Conservation (phyloP, 2,113 vertebrate species). For the Gymnobelideus leadbeateri region DNA sequence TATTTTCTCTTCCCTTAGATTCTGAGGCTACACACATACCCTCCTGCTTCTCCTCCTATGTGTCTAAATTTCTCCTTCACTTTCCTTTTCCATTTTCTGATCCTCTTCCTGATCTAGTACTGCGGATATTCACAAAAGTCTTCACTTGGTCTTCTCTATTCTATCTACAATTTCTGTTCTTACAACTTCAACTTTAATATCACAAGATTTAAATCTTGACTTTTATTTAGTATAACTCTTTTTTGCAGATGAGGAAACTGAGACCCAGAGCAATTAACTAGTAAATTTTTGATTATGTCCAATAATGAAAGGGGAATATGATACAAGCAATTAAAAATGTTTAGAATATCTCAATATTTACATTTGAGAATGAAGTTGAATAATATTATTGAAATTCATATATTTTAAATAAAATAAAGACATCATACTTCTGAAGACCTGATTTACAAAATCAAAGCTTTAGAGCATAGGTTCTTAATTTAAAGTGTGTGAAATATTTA, state of each 20-base stretch:
- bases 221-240: not conserved
- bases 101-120: not conserved
- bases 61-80: not conserved
- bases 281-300: not conserved
- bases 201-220: not conserved
- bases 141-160: not conserved
- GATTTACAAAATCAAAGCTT: not conserved
- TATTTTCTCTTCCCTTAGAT: not conserved
- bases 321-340: not conserved
- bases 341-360: not conserved
- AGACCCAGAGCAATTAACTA: too few relatives aligned
- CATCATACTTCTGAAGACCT: not conserved
- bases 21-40: not conserved
- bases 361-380: not conserved
- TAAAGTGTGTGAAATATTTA: not conserved
- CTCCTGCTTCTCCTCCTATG: not conserved
- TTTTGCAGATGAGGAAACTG: not conserved
- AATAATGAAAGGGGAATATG: not conserved
- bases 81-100: not conserved
- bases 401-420: not conserved
- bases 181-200: not conserved
- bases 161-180: not conserved
- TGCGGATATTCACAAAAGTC: not conserved
- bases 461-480: not conserved
- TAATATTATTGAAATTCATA: not conserved